Percentiles rank a stretch among this genome's conserved stretches.
phyloP scores from a whole-genome alignment of 1,140 invertebrate species.

The Camponotus floridanus region DNA sequence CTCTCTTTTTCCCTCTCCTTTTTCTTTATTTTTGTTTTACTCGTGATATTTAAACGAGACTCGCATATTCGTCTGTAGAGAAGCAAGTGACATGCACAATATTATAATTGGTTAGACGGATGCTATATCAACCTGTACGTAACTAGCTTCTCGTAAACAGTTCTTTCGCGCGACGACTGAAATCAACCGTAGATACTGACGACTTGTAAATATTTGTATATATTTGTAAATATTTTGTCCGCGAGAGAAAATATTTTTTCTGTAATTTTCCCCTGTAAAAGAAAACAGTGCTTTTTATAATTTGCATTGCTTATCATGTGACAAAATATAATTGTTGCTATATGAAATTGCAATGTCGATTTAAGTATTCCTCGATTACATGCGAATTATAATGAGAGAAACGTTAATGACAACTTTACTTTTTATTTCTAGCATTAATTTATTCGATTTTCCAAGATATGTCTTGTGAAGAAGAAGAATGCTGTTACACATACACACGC shows the following conservation, averaged over 20 bases:
- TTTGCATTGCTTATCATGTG: not conserved
- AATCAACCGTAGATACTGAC: constrained; percentile 39
- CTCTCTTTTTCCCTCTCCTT: not conserved
- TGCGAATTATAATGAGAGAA: constrained; percentile 6
- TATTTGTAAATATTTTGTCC: constrained; percentile 27
- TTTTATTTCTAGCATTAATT: constrained; percentile 2
- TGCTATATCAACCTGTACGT: constrained; percentile 1
- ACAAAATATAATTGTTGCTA: not conserved
- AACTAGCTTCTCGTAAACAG: constrained; percentile 35
- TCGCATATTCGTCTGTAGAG: not conserved
- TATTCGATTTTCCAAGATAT: not conserved
- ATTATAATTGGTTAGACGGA: not conserved
- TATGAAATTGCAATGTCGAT: constrained; percentile 15
- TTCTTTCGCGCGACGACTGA: not conserved
- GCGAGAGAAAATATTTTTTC: not conserved
- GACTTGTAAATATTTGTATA: constrained; percentile 58
- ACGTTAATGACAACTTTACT: not conserved
- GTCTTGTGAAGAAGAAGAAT: too few species aligned
- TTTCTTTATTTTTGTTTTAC: not conserved
- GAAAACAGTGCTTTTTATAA: not conserved
- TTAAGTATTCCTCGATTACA: constrained; percentile 11
- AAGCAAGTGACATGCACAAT: not conserved
- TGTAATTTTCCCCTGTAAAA: constrained; percentile 21
- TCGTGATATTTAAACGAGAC: constrained; percentile 15
- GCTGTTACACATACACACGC: too few species aligned